Evolutionary conservation across 2,797 vertebrate species (phyloP), one percentile per base, ranked within the genome.

Genomic region (Ficedula albicollis): DNA sequence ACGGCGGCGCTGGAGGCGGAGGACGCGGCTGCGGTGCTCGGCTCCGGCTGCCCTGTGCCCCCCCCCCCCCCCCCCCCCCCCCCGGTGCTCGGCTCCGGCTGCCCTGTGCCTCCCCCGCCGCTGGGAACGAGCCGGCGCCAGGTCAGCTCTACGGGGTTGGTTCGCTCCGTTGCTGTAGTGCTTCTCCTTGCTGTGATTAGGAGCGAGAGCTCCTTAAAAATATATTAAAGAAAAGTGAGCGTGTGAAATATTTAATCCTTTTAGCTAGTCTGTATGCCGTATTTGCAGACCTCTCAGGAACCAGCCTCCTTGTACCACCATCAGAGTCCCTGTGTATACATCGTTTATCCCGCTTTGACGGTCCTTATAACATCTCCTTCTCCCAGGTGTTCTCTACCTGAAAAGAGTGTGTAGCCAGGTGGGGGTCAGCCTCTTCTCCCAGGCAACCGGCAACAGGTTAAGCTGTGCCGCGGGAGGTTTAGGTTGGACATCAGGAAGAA

Each of bases 211-310:
- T 0, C 7, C 7, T 52, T 60, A 2, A 5, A 34, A 63, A 70
- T 29, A 30, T 14, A 11, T 13, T 29, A 5, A 46, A 36, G 15
- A 22, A 51, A 56, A 88, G 55, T 12, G 43, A 55, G 3, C 1
- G 0, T 23, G 30, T 43, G 4, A 13, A 22, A 27, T 38, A 13
- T 18, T 56, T 58, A 25, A 43, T 48, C 4, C 0, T 56, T 49
- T 25, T 26, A n/a, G 36, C 9, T 76, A 21, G 25, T 36, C 41
- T 0, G 6, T 23, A 2, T 79, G 63, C 27, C 6, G 0, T 26
- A 51, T n/a, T 4, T 39, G 43, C 2, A 0, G 13, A 30, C 3
- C 60, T 60, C 20, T 15, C 15, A 16, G 41, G 62, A 56, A 8
- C 9, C 26, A 62, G 13, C 9, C 12, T 48, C 26, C 54, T 49